Evolutionary conservation across 37 sponge, comb jelly and placozoan species (phyloP), one percentile per base, ranked within the genome.

Genomic region (Petrosia ficiformis): DNA sequence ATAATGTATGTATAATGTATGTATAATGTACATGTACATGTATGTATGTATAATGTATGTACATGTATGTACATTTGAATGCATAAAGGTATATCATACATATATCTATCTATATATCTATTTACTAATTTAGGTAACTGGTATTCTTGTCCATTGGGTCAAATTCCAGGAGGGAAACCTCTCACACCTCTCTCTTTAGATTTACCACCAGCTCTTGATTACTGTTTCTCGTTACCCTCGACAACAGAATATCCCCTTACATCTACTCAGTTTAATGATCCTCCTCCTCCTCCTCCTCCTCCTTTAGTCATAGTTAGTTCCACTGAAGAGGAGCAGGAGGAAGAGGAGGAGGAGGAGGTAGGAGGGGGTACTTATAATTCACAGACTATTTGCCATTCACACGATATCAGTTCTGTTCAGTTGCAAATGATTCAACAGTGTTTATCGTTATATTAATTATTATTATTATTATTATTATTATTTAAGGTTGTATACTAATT

Each of bases 101-200:
- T 29, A 61, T 61, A 24, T n/a, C 26, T 29, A 61, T 61, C 63
- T n/a, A 26, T 61, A 61, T 61, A 26, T 16, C n/a, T n/a, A n/a
- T 48, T 48, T 48, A 16, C 16, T 16, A 19, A 10, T 48, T 10
- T 16, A 48, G 54, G 54, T 48, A 48, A 11, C 6, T 61, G 63
- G 63, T 11, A 61, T 5, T n/a, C 5, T 61, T 8, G 14, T 61
- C 63, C 63, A 61, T n/a, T 61, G 63, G 63, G 63, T n/a, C 25
- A 5, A 6, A 5, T 61, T 26, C 63, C 63, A 61, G 63, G 25
- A 26, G 54, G 54, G n/a, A 10, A 48, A 48, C 10, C 54, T 19
- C 16, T 48, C 10, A 48, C 54, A 10, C 54, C 54, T 48, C 16
- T 48, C 54, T 19, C 14, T 16, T 16, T 48, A 10, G 54, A 48